Evolutionary conservation across 2,797 vertebrate genomes (phyloP).

Genomic region (Prunella strophiata): DNA sequence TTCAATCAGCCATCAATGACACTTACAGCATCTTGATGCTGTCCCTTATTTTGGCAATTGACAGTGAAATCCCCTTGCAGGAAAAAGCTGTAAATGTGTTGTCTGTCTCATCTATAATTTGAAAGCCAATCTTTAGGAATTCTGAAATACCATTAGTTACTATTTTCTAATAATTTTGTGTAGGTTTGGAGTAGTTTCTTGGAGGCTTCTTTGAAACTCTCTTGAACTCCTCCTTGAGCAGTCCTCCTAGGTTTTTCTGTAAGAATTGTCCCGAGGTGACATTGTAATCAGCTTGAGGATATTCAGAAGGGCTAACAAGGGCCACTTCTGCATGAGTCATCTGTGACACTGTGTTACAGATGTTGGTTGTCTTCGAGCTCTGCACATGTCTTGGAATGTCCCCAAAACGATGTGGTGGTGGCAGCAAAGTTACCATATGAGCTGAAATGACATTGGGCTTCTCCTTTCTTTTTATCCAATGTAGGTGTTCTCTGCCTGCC

Average conservation of each 20-base stretch:
- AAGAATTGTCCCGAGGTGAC: background rate
- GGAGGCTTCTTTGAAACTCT: background rate
- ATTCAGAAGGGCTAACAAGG: background rate
- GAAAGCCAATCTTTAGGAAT: background rate
- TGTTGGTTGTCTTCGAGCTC: background rate
- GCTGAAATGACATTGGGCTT: background rate
- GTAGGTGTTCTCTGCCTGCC: constrained; percentile 94
- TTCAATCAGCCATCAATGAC: background rate
- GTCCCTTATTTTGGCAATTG: background rate
- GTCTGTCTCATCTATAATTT: background rate
- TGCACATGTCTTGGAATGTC: background rate
- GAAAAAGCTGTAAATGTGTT: background rate
- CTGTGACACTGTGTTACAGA: background rate
- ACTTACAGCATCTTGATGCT: background rate
- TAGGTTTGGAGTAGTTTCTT: background rate
- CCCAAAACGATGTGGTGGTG: background rate
- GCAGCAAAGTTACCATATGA: background rate
- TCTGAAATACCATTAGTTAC: background rate
- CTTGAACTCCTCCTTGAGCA: background rate
- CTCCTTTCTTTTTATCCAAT: constrained; percentile 5
- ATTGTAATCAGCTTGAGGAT: background rate
- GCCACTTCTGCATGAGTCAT: background rate
- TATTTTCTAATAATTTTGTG: background rate
- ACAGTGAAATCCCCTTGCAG: background rate
- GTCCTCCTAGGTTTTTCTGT: background rate